phyloP scores from a whole-genome alignment of 2,113 vertebrate genomes.

The Brienomyrus longianalis region DNA sequence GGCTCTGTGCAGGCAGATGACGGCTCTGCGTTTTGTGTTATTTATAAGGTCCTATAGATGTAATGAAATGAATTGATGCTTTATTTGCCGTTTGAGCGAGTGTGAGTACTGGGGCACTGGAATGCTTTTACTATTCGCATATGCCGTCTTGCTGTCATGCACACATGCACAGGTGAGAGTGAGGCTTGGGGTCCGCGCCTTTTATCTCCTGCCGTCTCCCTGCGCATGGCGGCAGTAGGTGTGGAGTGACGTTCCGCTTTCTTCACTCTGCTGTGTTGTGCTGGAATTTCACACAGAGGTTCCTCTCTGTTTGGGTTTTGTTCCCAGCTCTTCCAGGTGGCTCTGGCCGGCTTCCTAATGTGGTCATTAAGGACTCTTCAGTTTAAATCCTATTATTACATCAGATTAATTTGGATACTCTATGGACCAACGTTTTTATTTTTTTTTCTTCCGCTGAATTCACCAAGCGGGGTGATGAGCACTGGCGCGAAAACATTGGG shows the following conservation, averaged over 20 bases:
- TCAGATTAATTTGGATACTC: slow-evolving; percentile 60
- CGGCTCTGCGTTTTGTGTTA: background rate
- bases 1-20: background rate
- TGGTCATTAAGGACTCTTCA: slow-evolving; percentile 59
- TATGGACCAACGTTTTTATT: slow-evolving; percentile 29
- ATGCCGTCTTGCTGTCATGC: background rate
- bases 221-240: background rate
- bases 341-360: slow-evolving; percentile 52
- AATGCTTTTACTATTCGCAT: background rate
- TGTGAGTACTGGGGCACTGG: background rate
- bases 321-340: slow-evolving; percentile 46
- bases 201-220: background rate
- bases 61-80: background rate
- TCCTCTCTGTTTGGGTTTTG: background rate
- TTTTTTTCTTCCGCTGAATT: slow-evolving; percentile 42
- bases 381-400: slow-evolving; percentile 64
- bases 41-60: background rate
- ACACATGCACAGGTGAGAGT: background rate
- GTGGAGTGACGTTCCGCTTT: background rate
- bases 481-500: background rate
- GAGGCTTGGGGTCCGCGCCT: background rate
- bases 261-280: background rate
- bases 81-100: background rate
- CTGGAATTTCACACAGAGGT: slow-evolving; percentile 10
- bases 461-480: background rate